Evolutionary conservation across 2,888 invertebrate genomes (phyloP), one percentile per base, ranked within the genome.

Genomic region (Epirrhoe alternata): DNA sequence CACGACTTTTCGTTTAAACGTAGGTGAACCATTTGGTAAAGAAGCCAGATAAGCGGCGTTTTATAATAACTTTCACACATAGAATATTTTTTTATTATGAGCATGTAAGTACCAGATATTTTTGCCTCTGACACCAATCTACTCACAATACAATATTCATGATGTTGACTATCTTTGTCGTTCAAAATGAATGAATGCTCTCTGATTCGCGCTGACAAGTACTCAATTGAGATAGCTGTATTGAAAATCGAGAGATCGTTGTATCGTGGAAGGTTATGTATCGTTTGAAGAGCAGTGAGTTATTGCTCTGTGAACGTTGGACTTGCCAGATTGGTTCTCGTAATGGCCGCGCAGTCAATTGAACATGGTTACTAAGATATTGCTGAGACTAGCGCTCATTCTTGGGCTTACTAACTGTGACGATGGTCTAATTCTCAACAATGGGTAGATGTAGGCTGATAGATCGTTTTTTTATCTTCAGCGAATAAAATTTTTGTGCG

Each of bases 171-270:
- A 1, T 24, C 3, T 42, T 42, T 10, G 12, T 42, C 12, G 38
- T 42, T 8, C 38, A 0, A 47, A 76, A 74, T 80, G 78, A 76
- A 74, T 80, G 78, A 80, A 82, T 80, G 77, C 74, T 79, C 79
- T 75, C 74, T 80, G 84, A 86, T 86, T 84, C 74, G 73, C 77
- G 73, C 76, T 78, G 84, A 85, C 82, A 80, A 85, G 81, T 81
- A 80, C 74, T 79, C 88, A 87, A 88, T 88, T 88, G 87, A 87
- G 82, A 82, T 84, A 83, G 87, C 86, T 82, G 81, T 81, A 82
- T 81, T 81, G 83, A 86, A 85, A 87, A 83, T 87, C 33, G 33
- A 33, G 33, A 7, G 33, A 33, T 33, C 33, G 33, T 33, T 33
- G 33, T 33, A 33, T 7, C 33, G 33, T 12, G 38, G 38, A 42